phyloP scores from a whole-genome alignment of 2,797 vertebrate genomes.

The Eupleurogrammus muticus region DNA sequence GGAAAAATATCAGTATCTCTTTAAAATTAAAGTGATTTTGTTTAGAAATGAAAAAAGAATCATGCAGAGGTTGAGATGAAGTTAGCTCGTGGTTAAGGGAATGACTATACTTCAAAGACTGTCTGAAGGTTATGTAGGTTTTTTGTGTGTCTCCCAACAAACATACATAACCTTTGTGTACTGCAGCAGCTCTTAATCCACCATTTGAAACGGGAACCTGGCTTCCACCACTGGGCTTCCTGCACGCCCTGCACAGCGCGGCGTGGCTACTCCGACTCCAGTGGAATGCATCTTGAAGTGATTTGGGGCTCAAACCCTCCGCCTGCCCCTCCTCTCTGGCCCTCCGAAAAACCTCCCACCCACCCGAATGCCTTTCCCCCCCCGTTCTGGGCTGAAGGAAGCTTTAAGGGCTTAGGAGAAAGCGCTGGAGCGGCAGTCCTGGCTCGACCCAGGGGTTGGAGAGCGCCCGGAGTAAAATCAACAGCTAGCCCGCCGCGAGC shows the following conservation, averaged over 20 bases:
- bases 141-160: conserved; percentile 48
- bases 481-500: conserved; percentile 63
- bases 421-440: conserved; percentile 73
- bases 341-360: conserved; percentile 3
- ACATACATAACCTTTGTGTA: conserved; percentile 37
- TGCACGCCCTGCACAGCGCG: conserved; percentile 56
- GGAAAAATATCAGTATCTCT: not conserved
- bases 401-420: conserved; percentile 74
- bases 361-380: conserved; percentile 32
- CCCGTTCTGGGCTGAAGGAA: conserved; percentile 51
- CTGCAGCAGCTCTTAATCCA: conserved; percentile 70
- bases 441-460: conserved; percentile 66
- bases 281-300: conserved; percentile 80
- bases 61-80: conserved; percentile 8
- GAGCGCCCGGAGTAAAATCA: conserved; percentile 79
- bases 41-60: not conserved
- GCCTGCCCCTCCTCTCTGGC: conserved; percentile 24
- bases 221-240: conserved; percentile 67
- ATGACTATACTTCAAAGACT: conserved; percentile 23
- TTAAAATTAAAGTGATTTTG: not conserved
- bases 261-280: conserved; percentile 59
- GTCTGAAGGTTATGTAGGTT: conserved; percentile 40
- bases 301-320: conserved; percentile 76
- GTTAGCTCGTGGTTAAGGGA: conserved; percentile 11
- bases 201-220: conserved; percentile 73